Conservation (phyloP, 2,113 vertebrate species). For the Cryptoleucopteryx plumbea region DNA sequence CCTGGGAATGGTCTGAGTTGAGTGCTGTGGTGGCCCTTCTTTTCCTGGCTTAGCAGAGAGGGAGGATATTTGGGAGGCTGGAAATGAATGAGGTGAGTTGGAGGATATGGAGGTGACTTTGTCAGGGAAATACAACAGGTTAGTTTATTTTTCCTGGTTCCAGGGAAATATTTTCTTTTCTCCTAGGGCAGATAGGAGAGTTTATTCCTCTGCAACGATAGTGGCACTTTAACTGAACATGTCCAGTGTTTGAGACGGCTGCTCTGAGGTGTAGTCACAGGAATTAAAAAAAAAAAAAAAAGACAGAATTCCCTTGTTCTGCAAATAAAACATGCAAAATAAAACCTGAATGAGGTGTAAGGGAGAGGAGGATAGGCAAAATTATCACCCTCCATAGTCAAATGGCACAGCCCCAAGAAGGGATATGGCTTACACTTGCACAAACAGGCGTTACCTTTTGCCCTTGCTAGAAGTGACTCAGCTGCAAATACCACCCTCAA, state of each 20-base stretch:
- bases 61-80: neutral
- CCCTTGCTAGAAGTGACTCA: constrained; percentile 46
- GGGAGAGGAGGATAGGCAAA: neutral
- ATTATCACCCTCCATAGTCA: neutral
- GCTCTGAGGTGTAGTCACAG: neutral
- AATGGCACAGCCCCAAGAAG: neutral
- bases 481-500: neutral
- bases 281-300: neutral
- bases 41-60: neutral
- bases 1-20: neutral
- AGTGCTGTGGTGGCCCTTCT: neutral
- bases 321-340: neutral
- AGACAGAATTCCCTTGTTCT: neutral
- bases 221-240: neutral
- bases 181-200: neutral
- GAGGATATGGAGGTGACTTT: neutral
- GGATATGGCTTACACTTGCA: neutral
- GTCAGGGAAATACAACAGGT: neutral
- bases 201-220: neutral
- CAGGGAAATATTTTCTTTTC: neutral
- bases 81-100: neutral
- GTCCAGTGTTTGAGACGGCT: neutral
- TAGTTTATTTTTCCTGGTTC: neutral
- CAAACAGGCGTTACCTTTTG: constrained; percentile 20
- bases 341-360: neutral